Evolutionary conservation across 2,888 invertebrate species (phyloP).

Genomic region (Ophion ventricosus): DNA sequence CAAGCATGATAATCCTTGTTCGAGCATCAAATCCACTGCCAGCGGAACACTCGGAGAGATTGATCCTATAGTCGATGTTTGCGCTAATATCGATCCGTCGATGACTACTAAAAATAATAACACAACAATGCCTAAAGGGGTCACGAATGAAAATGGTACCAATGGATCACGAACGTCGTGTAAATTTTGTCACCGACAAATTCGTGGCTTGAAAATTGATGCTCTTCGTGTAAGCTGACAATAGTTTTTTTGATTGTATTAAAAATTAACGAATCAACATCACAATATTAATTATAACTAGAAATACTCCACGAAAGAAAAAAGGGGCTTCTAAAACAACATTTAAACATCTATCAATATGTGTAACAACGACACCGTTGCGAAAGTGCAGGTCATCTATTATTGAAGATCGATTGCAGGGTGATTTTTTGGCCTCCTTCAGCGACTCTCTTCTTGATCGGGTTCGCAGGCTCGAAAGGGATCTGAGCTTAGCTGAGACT

Average conservation of each 20-base stretch:
- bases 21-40: background rate
- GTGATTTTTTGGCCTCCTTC: conserved; percentile 64
- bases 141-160: background rate
- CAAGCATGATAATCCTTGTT: background rate
- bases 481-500: conserved; percentile 63
- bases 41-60: background rate
- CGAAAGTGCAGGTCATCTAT: conserved; percentile 51
- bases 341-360: background rate
- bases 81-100: background rate
- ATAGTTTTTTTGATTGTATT: background rate
- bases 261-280: background rate
- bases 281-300: background rate
- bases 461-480: conserved; percentile 64
- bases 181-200: conserved; percentile 55
- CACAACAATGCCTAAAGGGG: background rate
- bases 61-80: background rate
- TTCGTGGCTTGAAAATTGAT: conserved; percentile 56
- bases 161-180: conserved; percentile 39
- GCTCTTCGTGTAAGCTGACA: conserved; percentile 55
- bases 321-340: background rate
- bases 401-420: conserved; percentile 61
- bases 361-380: conserved; percentile 9
- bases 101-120: background rate
- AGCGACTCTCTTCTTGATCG: conserved; percentile 65
- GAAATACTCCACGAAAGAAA: background rate